Conservation (phyloP, 2,113 vertebrate genomes). For the Isichthys henryi region DNA sequence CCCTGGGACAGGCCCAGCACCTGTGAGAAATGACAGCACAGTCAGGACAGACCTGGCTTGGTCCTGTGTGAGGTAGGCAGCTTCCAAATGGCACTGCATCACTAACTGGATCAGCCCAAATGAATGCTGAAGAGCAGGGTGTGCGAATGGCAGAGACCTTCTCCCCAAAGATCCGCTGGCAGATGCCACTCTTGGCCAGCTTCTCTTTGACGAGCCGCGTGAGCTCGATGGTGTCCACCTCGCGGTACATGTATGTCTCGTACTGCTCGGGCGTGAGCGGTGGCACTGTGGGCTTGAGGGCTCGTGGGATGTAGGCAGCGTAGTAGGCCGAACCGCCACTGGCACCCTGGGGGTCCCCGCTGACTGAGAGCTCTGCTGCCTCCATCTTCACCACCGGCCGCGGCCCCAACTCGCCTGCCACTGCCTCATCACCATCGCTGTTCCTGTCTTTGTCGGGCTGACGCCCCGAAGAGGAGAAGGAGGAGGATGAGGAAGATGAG, state of each 20-base stretch:
- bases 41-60: background rate
- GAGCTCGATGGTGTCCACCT: conserved; percentile 92
- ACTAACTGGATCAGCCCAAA: background rate
- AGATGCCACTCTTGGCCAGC: conserved; percentile 95
- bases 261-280: conserved; percentile 94
- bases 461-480: conserved; percentile 80
- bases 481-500: conserved; percentile 60
- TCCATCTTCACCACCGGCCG: conserved; percentile 73
- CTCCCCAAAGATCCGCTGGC: conserved; percentile 96
- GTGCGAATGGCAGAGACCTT: conserved; percentile 67
- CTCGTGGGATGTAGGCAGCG: conserved; percentile 78
- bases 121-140: background rate
- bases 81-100: background rate
- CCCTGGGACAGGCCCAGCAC: conserved; percentile 95
- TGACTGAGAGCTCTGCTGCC: conserved; percentile 48
- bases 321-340: conserved; percentile 70
- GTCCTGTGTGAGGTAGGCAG: background rate
- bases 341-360: conserved; percentile 47
- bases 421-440: conserved; percentile 70
- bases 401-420: conserved; percentile 63
- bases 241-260: conserved; percentile 96
- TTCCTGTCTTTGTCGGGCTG: conserved; percentile 59
- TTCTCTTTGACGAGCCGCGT: conserved; percentile 97
- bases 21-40: conserved; percentile 39
- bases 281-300: conserved; percentile 86